These are phyloP conservation scores for Drosophila pandora DNA, from an alignment of 1,140 invertebrate species.

Conservation along the genomic window DNA sequence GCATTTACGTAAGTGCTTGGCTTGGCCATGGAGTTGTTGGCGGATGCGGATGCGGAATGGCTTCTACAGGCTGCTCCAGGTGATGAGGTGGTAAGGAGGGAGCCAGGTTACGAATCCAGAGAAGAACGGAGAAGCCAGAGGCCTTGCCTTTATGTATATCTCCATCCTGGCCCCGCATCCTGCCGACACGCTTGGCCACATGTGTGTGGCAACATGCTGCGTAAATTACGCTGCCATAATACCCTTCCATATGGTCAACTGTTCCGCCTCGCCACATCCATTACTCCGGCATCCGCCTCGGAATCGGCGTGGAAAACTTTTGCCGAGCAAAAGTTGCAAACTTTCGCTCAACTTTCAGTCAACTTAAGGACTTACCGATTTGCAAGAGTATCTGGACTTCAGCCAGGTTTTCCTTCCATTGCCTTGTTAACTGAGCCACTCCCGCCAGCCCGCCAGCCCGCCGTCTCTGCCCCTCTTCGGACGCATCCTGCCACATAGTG, in stretches of 20 bases:
- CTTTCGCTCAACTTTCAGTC: slow-evolving; percentile 29
- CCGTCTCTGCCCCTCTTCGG: neutral
- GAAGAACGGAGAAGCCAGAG: slow-evolving; percentile 15
- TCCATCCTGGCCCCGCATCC: neutral
- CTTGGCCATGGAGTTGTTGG: slow-evolving; percentile 33
- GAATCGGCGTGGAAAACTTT: slow-evolving; percentile 18
- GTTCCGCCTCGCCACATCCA: slow-evolving; percentile 29
- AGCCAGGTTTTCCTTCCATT: slow-evolving; percentile 8
- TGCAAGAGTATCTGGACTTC: slow-evolving; percentile 47
- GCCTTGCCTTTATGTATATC: slow-evolving; percentile 18
- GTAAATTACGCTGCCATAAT: slow-evolving; percentile 58
- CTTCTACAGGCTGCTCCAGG: neutral
- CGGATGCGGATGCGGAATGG: neutral
- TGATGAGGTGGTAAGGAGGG: neutral
- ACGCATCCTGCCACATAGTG: neutral
- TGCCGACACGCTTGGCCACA: slow-evolving; percentile 53
- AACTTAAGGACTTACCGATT: slow-evolving; percentile 28
- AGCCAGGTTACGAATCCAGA: slow-evolving; percentile 5
- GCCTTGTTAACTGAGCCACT: neutral
- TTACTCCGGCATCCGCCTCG: slow-evolving; percentile 23
- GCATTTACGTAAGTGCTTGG: slow-evolving; percentile 67
- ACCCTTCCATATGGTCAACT: slow-evolving; percentile 51
- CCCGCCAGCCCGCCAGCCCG: neutral
- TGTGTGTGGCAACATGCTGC: slow-evolving; percentile 57
- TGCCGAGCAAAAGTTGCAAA: slow-evolving; percentile 25